Base-by-base conservation (phyloP, 2,888 invertebrate species). In the Xylophagus ater region DNA sequence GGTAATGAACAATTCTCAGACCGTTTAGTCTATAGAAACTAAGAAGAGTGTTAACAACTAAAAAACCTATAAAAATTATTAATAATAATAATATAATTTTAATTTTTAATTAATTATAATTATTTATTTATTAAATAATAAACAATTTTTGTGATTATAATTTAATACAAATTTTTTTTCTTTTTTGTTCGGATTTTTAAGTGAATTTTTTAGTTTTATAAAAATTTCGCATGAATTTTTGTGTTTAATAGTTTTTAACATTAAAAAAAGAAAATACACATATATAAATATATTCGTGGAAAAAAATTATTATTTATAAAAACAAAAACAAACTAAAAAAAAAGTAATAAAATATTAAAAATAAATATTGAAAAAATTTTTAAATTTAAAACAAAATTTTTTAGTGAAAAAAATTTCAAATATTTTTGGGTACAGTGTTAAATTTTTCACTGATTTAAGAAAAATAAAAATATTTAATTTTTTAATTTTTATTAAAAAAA, bases 21-120 rank as follows among this genome's bases (percentile, higher is more conserved):
- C 39, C 34, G 37, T 40, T 44, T 41, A 44, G 44, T 44, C 36
- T 29, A 41, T 34, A 32, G 39, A 30, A 44, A 41, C 29, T 41
- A 39, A 39, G 36, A 26, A 31, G 29, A 41, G 41, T 41, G 44
- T 41, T 44, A 41, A 41, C 40, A 40, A 26, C 21, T 34, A 14
- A 29, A 29, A 6, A 29, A 29, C 29, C 3, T 14, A 29, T 26
- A 6, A 14, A 29, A 29, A 13, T 29, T 13, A 12, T 13, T 29
- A 13, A 10, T 13, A 9, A 10, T 13, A 3, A 26, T 26, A 26
- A 26, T 13, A 26, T 5, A 26, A 26, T 13, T n/a, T n/a, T 8
- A 26, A 4, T 13, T 13, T 26, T 26, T 13, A 8, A 10, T 23
- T 23, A 26, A 26, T 26, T n/a, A 12, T 10, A 12, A 26, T n/a